Conservation (phyloP, 2,797 vertebrate genomes). For the Okamejei kenojei region DNA sequence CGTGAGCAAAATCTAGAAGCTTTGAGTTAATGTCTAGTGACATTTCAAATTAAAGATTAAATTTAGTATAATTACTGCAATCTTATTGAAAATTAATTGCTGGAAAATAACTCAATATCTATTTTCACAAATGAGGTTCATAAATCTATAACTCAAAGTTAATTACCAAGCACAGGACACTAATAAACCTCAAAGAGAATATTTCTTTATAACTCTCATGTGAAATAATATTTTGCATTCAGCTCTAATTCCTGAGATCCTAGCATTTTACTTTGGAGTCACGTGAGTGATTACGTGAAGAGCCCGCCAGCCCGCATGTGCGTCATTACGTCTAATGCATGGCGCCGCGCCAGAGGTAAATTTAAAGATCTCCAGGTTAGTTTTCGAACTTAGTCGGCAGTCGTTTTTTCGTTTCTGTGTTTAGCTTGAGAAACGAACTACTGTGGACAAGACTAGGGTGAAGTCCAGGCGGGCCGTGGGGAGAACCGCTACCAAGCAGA, state of each 20-base stretch:
- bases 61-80: not conserved
- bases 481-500: too few relatives aligned
- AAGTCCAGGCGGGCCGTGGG: too few relatives aligned
- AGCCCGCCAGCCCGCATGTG: too few relatives aligned
- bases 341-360: too few relatives aligned
- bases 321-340: too few relatives aligned
- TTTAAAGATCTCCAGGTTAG: too few relatives aligned
- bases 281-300: too few relatives aligned
- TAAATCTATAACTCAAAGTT: slow-evolving; percentile 13
- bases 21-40: not conserved
- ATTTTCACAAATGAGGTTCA: not conserved
- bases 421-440: too few relatives aligned
- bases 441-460: too few relatives aligned
- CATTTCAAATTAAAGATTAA: not conserved
- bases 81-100: not conserved
- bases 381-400: too few relatives aligned
- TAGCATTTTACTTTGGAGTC: too few relatives aligned
- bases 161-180: not conserved
- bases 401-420: too few relatives aligned
- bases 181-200: not conserved
- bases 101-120: not conserved
- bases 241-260: not conserved
- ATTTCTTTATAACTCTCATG: not conserved
- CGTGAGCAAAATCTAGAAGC: not conserved
- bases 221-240: not conserved